Evolutionary conservation across 2,113 vertebrate species (phyloP), one percentile per base, ranked within the genome.

Genomic region (Strigops habroptila): DNA sequence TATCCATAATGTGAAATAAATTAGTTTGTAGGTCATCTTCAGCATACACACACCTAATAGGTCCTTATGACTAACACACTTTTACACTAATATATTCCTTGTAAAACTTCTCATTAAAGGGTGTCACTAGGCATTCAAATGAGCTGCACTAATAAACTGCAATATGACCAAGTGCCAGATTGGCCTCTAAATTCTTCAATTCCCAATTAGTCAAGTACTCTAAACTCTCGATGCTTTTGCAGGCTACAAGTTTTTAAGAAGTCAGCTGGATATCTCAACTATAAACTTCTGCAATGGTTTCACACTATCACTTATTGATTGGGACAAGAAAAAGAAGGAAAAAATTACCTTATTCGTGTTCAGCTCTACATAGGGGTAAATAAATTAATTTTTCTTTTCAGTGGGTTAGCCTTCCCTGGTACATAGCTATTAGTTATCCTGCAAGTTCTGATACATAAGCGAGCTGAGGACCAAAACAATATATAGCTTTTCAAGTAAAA

Each of bases 391-490:
- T 87, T 79, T 81, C 30, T 85, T 89, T 64, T 70, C 18, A 77
- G 63, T 35, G 49, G 37, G n/a, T 88, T 88, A 71, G 55, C 83
- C 35, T 65, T 73, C 33, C 25, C 73, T 73, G 14, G 60, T 71
- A 48, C 33, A 59, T 8, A 59, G 39, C 25, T 81, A 68, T 35
- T 10, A 68, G 24, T 35, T 90, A 57, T 51, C 62, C 39, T 86
- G 69, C 28, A 69, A 46, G 69, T 71, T 93, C 62, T 84, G 43
- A 75, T 78, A 90, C 0, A 1, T 35, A 91, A 65, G 10, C 25
- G 51, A 80, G 64, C 82, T 88, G 57, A 96, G 73, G 86, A 91
- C 71, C 43, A 93, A 91, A 91, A 88, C 52, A 53, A 18, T 35
- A 52, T 3, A 24, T 52, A 46, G n/a, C 48, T 64, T 96, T 92